Conservation (phyloP, 2,888 invertebrate genomes). For the Lasius platythorax region DNA sequence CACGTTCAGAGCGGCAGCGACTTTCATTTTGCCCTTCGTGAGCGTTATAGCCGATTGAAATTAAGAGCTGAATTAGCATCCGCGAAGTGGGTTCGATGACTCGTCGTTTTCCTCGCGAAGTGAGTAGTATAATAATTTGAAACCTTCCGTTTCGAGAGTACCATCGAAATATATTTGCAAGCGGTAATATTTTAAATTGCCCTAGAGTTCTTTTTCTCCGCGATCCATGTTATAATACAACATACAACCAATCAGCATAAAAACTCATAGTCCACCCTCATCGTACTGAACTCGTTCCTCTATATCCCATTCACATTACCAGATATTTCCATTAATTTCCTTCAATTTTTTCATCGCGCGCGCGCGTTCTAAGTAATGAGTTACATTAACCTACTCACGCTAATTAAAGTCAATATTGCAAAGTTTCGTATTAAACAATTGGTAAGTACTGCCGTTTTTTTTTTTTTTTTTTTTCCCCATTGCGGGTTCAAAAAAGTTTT, state of each 20-base stretch:
- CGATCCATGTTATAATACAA: slow-evolving; percentile 4
- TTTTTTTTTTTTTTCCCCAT: background rate
- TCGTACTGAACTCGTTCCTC: background rate
- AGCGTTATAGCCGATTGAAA: slow-evolving; percentile 28
- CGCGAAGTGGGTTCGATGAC: slow-evolving; percentile 9
- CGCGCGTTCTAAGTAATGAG: background rate
- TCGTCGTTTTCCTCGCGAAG: background rate
- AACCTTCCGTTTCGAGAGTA: background rate
- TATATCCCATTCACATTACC: background rate
- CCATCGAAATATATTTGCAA: background rate
- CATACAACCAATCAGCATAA: slow-evolving; percentile 23
- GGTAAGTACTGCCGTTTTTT: slow-evolving; percentile 12
- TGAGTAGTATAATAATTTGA: slow-evolving; percentile 35
- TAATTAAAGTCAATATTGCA: slow-evolving; percentile 48
- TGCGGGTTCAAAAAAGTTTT: slow-evolving; percentile 46
- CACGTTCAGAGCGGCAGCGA: slow-evolving; percentile 26
- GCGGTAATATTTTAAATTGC: slow-evolving; percentile 42
- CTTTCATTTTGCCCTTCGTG: slow-evolving; percentile 20
- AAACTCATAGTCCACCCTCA: slow-evolving; percentile 16
- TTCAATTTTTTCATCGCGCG: slow-evolving; percentile 25
- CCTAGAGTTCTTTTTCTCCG: background rate
- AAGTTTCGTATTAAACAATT: slow-evolving; percentile 53
- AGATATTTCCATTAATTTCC: slow-evolving; percentile 32
- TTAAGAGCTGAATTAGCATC: slow-evolving; percentile 36
- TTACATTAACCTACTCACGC: slow-evolving; percentile 39